A percentile compares a stretch with the other conserved stretches of the same genome.
phyloP scores from a whole-genome alignment of 2,113 vertebrate species.

The Mionectes macconnelli region DNA sequence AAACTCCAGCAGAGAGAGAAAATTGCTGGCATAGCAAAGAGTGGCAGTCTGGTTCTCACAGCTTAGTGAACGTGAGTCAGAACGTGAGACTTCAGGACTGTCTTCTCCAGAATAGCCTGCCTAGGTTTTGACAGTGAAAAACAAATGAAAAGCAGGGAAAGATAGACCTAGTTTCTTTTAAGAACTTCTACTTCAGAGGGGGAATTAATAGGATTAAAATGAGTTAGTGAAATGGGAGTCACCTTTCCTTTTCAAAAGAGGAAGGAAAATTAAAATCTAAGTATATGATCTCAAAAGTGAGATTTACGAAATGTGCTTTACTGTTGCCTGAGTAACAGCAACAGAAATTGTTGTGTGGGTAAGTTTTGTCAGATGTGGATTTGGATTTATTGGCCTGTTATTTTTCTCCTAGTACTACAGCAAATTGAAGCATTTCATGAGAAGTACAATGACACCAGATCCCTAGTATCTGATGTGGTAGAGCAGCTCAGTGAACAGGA shows the following conservation, averaged over 20 bases:
- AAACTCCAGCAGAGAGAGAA: neutral
- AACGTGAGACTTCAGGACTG: neutral
- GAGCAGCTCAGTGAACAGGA: constrained; percentile 79
- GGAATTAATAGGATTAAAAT: neutral
- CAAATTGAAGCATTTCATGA: constrained; percentile 82
- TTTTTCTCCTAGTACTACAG: constrained; percentile 72
- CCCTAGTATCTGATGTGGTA: constrained; percentile 76
- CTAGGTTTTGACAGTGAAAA: neutral
- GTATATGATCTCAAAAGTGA: neutral
- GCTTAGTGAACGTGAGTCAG: neutral
- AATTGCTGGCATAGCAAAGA: neutral
- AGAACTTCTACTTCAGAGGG: neutral
- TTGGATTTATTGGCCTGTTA: neutral
- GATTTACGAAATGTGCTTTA: neutral
- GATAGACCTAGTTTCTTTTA: neutral
- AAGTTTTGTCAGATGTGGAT: neutral
- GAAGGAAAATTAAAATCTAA: neutral
- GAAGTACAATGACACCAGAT: constrained; percentile 78
- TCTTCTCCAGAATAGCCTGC: neutral
- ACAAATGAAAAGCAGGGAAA: neutral
- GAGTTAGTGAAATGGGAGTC: neutral
- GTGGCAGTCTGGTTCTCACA: neutral
- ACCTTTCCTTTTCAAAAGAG: neutral
- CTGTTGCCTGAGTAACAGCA: neutral
- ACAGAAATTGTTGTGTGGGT: neutral